These are phyloP conservation scores for Drosophila falleni DNA, from an alignment of 2,888 invertebrate genomes.

Conservation along the genomic window DNA sequence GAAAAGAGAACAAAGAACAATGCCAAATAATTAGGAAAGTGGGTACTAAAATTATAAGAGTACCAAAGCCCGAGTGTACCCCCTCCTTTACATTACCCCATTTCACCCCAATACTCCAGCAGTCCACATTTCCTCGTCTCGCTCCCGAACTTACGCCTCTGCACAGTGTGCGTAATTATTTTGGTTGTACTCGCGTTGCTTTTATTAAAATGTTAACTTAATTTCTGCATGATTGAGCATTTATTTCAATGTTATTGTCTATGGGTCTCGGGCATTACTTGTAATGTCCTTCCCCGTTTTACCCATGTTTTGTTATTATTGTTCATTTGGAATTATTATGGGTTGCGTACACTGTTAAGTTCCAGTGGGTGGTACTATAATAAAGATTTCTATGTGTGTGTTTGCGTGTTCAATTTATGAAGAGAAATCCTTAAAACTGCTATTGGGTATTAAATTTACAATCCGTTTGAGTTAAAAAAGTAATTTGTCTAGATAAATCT, in stretches of 20 bases:
- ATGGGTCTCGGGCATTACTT: slow-evolving; percentile 40
- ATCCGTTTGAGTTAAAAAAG: too few species aligned
- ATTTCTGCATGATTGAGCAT: slow-evolving; percentile 75
- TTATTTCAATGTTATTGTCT: slow-evolving; percentile 71
- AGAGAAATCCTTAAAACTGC: slow-evolving; percentile 6
- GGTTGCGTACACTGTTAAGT: slow-evolving; percentile 20
- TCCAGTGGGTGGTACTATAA: background rate
- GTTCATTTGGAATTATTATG: slow-evolving; percentile 25
- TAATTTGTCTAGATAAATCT: too few species aligned
- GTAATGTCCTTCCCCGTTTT: slow-evolving; percentile 18
- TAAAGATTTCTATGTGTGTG: slow-evolving; percentile 1
- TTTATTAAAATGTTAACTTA: slow-evolving; percentile 70
- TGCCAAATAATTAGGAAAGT: slow-evolving; percentile 67
- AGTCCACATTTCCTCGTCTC: background rate
- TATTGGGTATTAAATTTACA: background rate
- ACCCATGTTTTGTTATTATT: slow-evolving; percentile 17
- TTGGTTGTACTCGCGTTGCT: slow-evolving; percentile 45
- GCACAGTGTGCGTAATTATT: slow-evolving; percentile 49
- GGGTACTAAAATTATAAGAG: slow-evolving; percentile 66
- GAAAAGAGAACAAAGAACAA: slow-evolving; percentile 37
- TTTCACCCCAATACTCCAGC: background rate
- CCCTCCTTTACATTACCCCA: background rate
- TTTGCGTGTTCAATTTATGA: background rate
- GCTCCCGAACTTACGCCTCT: background rate
- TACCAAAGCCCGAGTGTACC: slow-evolving; percentile 3